phyloP scores from a whole-genome alignment of 1,140 invertebrate genomes.

The Listronotus bonariensis region DNA sequence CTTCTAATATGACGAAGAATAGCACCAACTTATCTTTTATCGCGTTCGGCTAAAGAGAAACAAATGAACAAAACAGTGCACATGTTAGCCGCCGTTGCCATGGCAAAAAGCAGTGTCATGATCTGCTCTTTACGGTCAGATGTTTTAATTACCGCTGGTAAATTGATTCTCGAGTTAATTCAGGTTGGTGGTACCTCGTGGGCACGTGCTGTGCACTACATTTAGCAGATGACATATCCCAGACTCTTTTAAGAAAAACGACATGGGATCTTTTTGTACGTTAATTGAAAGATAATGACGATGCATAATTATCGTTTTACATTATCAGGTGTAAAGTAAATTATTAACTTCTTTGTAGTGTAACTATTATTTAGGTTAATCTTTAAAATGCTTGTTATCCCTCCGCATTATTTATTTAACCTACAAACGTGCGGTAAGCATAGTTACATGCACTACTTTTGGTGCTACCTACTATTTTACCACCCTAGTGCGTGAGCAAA shows the following conservation, averaged over 20 bases:
- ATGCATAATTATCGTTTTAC: background rate
- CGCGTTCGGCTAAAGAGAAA: constrained; percentile 15
- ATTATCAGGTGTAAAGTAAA: too few relatives aligned
- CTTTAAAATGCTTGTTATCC: too few relatives aligned
- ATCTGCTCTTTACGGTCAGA: constrained; percentile 47
- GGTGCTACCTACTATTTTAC: too few relatives aligned
- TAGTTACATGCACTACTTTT: too few relatives aligned
- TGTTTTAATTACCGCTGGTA: constrained; percentile 48
- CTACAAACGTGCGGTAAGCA: too few relatives aligned
- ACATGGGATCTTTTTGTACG: background rate
- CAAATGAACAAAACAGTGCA: constrained; percentile 36
- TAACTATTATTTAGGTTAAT: too few relatives aligned
- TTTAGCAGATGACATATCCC: constrained; percentile 41
- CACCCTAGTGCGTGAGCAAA: too few relatives aligned
- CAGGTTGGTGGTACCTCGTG: constrained; percentile 24
- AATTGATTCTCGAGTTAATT: constrained; percentile 43
- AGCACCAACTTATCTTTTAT: constrained; percentile 16
- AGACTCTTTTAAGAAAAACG: constrained; percentile 2
- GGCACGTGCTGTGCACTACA: constrained; percentile 39
- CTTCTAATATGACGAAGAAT: constrained; percentile 22
- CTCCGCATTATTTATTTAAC: too few relatives aligned
- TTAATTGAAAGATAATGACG: constrained; percentile 27
- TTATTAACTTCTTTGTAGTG: too few relatives aligned
- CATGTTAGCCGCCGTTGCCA: constrained; percentile 41
- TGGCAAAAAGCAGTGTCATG: constrained; percentile 47